Percentiles rank a stretch among this genome's conserved stretches.
Evolutionary conservation across 2,888 invertebrate species (phyloP).

Genomic region (Stegophylla sp.): DNA sequence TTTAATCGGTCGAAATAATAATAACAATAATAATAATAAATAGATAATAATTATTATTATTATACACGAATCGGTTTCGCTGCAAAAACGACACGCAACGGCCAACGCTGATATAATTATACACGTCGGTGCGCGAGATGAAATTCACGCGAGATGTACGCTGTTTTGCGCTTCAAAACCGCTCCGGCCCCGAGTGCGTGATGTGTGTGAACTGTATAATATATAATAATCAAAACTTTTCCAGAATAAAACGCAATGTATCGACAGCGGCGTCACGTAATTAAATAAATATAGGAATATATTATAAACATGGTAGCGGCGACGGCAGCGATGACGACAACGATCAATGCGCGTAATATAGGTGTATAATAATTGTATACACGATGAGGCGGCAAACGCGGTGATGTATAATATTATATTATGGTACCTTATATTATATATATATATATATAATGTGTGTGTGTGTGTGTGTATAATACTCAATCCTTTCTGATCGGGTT

Average conservation of each 20-base stretch:
- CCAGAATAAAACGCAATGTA: background rate
- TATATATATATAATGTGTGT: too few species aligned
- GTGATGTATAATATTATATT: too few species aligned
- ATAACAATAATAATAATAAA: slow-evolving; percentile 17
- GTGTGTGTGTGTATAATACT: too few species aligned
- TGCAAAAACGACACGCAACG: slow-evolving; percentile 32
- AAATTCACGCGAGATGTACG: slow-evolving; percentile 39
- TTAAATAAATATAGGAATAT: background rate
- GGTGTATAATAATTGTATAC: too few species aligned
- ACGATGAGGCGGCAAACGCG: too few species aligned
- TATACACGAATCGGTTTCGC: slow-evolving; percentile 17
- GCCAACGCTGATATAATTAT: slow-evolving; percentile 16
- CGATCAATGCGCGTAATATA: background rate
- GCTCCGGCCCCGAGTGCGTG: background rate
- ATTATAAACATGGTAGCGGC: background rate
- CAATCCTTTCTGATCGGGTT: too few species aligned
- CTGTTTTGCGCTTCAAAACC: slow-evolving; percentile 7
- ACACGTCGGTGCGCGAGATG: slow-evolving; percentile 7
- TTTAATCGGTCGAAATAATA: slow-evolving; percentile 38
- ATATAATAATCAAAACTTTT: slow-evolving; percentile 11
- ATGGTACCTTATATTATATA: too few species aligned
- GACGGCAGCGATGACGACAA: background rate
- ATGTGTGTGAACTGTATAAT: background rate
- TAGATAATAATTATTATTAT: background rate
- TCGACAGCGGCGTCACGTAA: background rate